Conservation (phyloP, 2,888 invertebrate species). For the Muschampia plurimacula region DNA sequence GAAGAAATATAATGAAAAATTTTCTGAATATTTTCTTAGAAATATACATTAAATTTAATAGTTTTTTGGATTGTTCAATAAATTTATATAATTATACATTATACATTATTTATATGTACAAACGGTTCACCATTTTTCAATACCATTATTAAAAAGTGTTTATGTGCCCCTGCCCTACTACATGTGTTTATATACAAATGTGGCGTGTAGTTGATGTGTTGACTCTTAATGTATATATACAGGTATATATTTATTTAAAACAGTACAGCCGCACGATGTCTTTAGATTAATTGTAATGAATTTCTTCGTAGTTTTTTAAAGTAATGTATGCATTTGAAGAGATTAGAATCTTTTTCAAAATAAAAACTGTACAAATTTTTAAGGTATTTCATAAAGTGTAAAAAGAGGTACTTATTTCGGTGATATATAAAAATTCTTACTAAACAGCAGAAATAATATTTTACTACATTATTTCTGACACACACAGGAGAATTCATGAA, state of each 20-base stretch:
- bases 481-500: no score
- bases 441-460: not conserved
- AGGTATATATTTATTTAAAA: not conserved
- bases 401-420: no score
- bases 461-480: not conserved
- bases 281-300: not conserved
- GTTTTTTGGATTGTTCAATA: no score
- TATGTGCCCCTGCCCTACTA: constrained; percentile 12
- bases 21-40: not conserved
- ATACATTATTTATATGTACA: no score
- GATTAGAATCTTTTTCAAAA: no score
- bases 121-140: not conserved
- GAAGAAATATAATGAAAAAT: no score
- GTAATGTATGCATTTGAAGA: not conserved
- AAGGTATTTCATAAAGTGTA: no score
- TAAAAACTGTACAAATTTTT: no score
- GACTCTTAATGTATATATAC: not conserved
- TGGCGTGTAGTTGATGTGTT: not conserved
- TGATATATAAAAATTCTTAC: not conserved
- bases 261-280: constrained; percentile 26
- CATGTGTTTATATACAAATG: constrained; percentile 26
- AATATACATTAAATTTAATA: not conserved
- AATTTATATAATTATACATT: no score
- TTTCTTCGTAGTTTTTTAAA: not conserved
- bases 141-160: not conserved